Percentiles rank a stretch among this genome's conserved stretches.
Conservation (phyloP, 2,797 vertebrate genomes). For the Intellagama lesueurii region DNA sequence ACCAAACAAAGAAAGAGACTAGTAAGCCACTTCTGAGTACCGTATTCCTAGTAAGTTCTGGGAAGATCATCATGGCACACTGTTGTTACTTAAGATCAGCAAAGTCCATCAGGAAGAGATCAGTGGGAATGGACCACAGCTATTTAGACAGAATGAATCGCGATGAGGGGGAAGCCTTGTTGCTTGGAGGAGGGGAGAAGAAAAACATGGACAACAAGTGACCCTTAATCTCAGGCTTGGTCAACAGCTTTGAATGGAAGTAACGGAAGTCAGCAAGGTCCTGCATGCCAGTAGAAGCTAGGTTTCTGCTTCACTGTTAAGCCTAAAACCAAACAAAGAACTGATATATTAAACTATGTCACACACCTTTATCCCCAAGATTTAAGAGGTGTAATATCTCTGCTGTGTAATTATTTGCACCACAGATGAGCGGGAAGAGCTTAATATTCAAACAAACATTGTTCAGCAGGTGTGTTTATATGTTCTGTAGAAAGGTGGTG, state of each 20-base stretch:
- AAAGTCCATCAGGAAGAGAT: neutral
- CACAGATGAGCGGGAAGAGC: neutral
- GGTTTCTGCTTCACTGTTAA: neutral
- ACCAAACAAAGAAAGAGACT: too few species aligned
- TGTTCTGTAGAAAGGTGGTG: too few species aligned
- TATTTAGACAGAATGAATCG: conserved; percentile 1
- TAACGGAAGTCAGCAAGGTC: neutral
- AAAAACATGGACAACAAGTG: neutral
- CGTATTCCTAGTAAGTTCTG: too few species aligned
- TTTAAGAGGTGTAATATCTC: neutral
- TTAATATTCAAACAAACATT: neutral
- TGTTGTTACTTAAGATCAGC: neutral
- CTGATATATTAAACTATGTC: neutral
- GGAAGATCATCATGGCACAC: too few species aligned
- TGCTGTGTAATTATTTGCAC: neutral
- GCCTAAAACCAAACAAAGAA: neutral
- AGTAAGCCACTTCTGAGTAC: too few species aligned
- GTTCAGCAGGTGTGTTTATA: neutral
- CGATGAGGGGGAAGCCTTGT: neutral
- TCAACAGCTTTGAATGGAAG: neutral
- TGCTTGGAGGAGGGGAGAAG: neutral
- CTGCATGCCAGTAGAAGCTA: neutral
- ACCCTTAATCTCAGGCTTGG: too few species aligned
- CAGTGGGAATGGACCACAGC: too few species aligned
- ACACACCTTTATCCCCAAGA: neutral